A percentile compares a stretch with the other conserved stretches of the same genome.
Evolutionary conservation across 2,888 invertebrate species (phyloP).

Genomic region (Caenorhabditis sp.): DNA sequence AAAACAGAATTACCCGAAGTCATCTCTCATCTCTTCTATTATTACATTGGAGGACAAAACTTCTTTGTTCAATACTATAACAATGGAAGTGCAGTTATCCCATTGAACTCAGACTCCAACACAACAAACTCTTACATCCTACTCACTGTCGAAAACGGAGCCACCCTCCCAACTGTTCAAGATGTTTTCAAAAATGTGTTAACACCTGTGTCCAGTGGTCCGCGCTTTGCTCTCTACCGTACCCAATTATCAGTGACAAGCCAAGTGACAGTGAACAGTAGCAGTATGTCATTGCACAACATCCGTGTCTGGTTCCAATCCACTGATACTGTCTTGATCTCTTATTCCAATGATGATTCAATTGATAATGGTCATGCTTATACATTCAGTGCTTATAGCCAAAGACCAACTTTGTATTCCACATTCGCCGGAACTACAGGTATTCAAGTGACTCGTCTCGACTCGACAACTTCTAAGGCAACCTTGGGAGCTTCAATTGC

Average conservation of each 20-base stretch:
- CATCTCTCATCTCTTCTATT: slow-evolving; percentile 13
- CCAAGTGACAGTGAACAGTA: slow-evolving; percentile 10
- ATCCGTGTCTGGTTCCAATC: slow-evolving; percentile 37
- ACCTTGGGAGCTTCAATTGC: slow-evolving; percentile 4
- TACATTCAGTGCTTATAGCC: slow-evolving; percentile 28
- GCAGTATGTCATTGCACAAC: slow-evolving; percentile 20
- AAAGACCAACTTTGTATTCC: slow-evolving; percentile 27
- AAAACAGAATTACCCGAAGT: slow-evolving; percentile 23
- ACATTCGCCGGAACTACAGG: slow-evolving; percentile 10
- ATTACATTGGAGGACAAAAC: slow-evolving; percentile 22
- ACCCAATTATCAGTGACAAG: slow-evolving; percentile 12
- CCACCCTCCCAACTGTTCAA: slow-evolving; percentile 20
- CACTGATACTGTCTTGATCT: slow-evolving; percentile 26
- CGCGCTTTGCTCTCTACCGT: slow-evolving; percentile 19
- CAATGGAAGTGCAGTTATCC: slow-evolving; percentile 24
- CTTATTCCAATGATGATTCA: slow-evolving; percentile 29
- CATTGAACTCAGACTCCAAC: slow-evolving; percentile 20
- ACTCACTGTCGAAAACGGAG: slow-evolving; percentile 28
- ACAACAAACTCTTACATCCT: slow-evolving; percentile 17
- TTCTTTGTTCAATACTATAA: slow-evolving; percentile 34
- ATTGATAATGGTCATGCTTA: slow-evolving; percentile 35
- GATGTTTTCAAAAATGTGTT: slow-evolving; percentile 11
- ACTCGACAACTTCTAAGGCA: slow-evolving; percentile 12
- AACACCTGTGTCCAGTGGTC: slow-evolving; percentile 10
- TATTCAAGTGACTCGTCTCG: slow-evolving; percentile 11